A percentile compares a stretch with the other conserved stretches of the same genome.
Conservation (phyloP, 2,113 vertebrate genomes). For the Hippocampus abdominalis region DNA sequence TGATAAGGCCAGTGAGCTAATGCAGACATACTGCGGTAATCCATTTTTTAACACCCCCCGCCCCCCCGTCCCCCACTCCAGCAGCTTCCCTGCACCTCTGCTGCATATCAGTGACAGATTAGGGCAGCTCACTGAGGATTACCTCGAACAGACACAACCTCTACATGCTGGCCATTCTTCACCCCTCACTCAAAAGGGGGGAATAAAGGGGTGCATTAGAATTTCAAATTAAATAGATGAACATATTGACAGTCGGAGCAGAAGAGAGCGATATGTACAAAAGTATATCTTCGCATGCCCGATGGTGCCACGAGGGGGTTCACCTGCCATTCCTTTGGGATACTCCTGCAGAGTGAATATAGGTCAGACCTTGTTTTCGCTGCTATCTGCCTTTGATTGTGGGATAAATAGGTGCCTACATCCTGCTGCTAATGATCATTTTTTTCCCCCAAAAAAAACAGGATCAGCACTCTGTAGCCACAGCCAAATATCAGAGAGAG, state of each 20-base stretch:
- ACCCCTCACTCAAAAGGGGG: constrained; percentile 12
- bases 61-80: constrained; percentile 17
- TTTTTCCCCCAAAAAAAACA: constrained; percentile 13
- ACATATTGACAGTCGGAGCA: constrained; percentile 14
- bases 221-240: constrained; percentile 13
- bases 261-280: background rate
- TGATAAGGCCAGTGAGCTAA: constrained; percentile 73
- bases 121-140: constrained; percentile 76
- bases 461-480: constrained; percentile 5
- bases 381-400: constrained; percentile 47
- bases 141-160: constrained; percentile 64
- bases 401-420: constrained; percentile 33
- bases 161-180: constrained; percentile 55
- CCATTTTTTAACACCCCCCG: constrained; percentile 48
- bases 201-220: constrained; percentile 13
- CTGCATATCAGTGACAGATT: constrained; percentile 77
- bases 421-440: constrained; percentile 32
- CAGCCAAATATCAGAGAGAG: constrained; percentile 45
- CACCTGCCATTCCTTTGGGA: constrained; percentile 48
- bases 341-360: constrained; percentile 43
- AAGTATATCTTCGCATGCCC: constrained; percentile 14
- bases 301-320: background rate
- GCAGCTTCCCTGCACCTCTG: constrained; percentile 63
- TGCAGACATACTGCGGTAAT: constrained; percentile 72
- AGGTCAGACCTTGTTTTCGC: constrained; percentile 52